A percentile compares a stretch with the other conserved stretches of the same genome.
Conservation (phyloP, 2,888 invertebrate genomes). For the Eupithecia vulgata region DNA sequence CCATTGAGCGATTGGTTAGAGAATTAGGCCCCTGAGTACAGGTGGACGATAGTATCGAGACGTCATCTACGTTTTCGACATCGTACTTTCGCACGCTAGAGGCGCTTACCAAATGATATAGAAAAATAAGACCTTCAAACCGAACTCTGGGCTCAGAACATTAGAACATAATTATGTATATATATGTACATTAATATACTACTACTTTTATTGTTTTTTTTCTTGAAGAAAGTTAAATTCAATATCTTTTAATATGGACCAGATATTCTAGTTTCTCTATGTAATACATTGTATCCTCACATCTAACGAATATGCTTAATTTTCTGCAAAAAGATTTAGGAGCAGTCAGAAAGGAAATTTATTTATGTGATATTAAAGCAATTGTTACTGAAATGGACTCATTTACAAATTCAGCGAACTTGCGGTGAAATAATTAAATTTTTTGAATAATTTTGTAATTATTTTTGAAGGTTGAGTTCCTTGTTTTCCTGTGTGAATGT, state of each 20-base stretch:
- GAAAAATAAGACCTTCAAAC: too few relatives aligned
- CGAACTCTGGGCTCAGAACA: too few relatives aligned
- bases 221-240: too few relatives aligned
- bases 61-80: too few relatives aligned
- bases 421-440: slow-evolving; percentile 12
- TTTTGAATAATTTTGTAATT: slow-evolving; percentile 17
- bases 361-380: slow-evolving; percentile 15
- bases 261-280: not conserved
- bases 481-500: slow-evolving; percentile 7
- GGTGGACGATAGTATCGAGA: too few relatives aligned
- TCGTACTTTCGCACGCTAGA: too few relatives aligned
- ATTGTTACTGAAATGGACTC: slow-evolving; percentile 20
- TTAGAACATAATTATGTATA: too few relatives aligned
- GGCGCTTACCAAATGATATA: too few relatives aligned
- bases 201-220: too few relatives aligned
- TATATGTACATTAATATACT: too few relatives aligned
- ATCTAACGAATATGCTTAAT: slow-evolving; percentile 43
- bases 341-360: slow-evolving; percentile 16
- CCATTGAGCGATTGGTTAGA: too few relatives aligned
- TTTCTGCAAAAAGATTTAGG: slow-evolving; percentile 46
- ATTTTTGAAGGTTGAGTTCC: slow-evolving; percentile 8
- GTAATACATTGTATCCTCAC: slow-evolving; percentile 8
- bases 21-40: too few relatives aligned
- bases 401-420: slow-evolving; percentile 11
- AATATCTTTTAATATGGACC: not conserved